These are phyloP conservation scores for Drosophila bunnanda DNA, from an alignment of 2,888 invertebrate species.

Conservation along the genomic window DNA sequence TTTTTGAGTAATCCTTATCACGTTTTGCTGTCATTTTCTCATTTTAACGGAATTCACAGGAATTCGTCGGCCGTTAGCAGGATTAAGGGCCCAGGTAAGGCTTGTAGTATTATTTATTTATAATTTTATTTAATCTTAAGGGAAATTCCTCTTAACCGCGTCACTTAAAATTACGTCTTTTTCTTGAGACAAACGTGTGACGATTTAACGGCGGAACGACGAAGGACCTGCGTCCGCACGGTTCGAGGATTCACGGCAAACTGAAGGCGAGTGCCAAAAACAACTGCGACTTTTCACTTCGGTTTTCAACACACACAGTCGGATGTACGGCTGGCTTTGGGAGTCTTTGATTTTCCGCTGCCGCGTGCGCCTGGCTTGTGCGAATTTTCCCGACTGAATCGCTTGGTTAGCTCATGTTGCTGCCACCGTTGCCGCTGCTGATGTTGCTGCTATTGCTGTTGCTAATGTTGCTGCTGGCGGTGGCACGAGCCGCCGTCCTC, in stretches of 20 bases:
- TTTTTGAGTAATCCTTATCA: slow-evolving; percentile 84
- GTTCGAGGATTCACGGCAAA: slow-evolving; percentile 63
- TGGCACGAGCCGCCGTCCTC: slow-evolving; percentile 47
- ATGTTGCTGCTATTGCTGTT: slow-evolving; percentile 23
- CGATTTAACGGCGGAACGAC: slow-evolving; percentile 4
- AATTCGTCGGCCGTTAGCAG: slow-evolving; percentile 54
- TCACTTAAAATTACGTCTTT: slow-evolving; percentile 58
- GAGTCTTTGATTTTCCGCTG: slow-evolving; percentile 43
- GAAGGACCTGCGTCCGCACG: slow-evolving; percentile 51
- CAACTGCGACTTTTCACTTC: slow-evolving; percentile 68
- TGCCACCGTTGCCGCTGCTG: slow-evolving; percentile 28
- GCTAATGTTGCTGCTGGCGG: slow-evolving; percentile 35
- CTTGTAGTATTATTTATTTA: neutral
- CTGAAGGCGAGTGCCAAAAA: slow-evolving; percentile 58
- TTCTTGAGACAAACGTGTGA: neutral
- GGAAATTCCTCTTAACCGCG: neutral
- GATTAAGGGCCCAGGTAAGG: neutral
- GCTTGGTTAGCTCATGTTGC: slow-evolving; percentile 58
- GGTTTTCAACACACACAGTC: slow-evolving; percentile 8
- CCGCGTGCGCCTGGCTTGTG: slow-evolving; percentile 60
- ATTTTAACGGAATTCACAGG: slow-evolving; percentile 76
- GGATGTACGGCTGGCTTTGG: slow-evolving; percentile 27
- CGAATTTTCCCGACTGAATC: slow-evolving; percentile 75
- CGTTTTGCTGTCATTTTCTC: slow-evolving; percentile 84
- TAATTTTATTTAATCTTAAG: neutral